These are phyloP conservation scores for Amia ocellicauda DNA, from an alignment of 2,113 vertebrate genomes.

Conservation along the genomic window DNA sequence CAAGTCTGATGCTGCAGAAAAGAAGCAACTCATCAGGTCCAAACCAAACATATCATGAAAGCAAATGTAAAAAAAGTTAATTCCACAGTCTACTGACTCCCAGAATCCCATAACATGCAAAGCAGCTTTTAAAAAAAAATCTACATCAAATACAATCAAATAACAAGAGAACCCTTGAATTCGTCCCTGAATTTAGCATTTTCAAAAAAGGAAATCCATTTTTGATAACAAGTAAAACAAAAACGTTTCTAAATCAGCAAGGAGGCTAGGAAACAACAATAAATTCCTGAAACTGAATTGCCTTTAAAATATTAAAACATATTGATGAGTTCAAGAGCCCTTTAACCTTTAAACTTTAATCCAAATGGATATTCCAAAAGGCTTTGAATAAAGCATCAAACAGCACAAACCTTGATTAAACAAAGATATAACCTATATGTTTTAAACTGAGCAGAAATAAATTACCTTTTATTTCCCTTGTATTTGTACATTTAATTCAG, in stretches of 20 bases:
- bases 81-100: not conserved
- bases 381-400: no score
- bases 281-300: constrained; percentile 2
- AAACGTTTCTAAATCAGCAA: no score
- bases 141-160: not conserved
- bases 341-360: no score
- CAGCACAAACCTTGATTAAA: no score
- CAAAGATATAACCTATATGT: no score
- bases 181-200: not conserved
- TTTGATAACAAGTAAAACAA: no score
- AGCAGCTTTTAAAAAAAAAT: not conserved
- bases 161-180: not conserved
- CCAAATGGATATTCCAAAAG: no score
- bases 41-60: not conserved
- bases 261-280: not conserved
- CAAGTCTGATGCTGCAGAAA: not conserved
- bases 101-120: not conserved
- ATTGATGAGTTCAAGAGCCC: no score
- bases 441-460: no score
- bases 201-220: not conserved
- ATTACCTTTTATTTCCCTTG: no score
- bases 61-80: not conserved
- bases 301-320: no score
- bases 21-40: not conserved
- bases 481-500: no score